A percentile compares a stretch with the other conserved stretches of the same genome.
Conservation (phyloP, 2,113 vertebrate species). For the Pseudopipra pipra region DNA sequence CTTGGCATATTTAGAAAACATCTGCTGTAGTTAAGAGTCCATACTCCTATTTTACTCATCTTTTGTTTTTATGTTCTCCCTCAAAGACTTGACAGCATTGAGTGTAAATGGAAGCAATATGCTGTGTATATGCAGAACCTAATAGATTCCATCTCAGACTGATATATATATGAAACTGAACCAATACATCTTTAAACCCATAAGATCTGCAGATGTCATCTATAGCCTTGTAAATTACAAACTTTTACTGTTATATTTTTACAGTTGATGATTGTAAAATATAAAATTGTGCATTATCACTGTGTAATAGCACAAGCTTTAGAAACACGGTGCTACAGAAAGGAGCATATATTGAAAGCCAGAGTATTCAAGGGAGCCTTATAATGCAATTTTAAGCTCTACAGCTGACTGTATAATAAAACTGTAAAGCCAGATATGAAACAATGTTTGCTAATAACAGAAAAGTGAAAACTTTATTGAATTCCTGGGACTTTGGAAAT, state of each 20-base stretch:
- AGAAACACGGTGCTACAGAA: conserved; percentile 20
- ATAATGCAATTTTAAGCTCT: conserved; percentile 38
- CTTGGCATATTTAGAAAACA: conserved; percentile 30
- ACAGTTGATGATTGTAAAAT: conserved; percentile 59
- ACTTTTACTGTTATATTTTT: conserved; percentile 60
- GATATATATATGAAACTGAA: conserved; percentile 13
- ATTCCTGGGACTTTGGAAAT: conserved; percentile 7
- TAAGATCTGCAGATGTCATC: conserved; percentile 59
- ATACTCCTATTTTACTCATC: not conserved
- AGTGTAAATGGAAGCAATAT: conserved; percentile 46
- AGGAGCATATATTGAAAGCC: conserved; percentile 30
- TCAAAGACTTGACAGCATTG: not conserved
- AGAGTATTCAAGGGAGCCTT: conserved; percentile 39
- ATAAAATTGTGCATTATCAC: conserved; percentile 52
- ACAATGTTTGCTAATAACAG: conserved; percentile 52
- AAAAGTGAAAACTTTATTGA: conserved; percentile 34
- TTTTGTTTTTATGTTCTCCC: conserved; percentile 27
- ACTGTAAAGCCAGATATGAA: conserved; percentile 44
- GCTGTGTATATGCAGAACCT: not conserved
- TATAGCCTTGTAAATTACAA: conserved; percentile 65
- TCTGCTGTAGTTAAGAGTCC: conserved; percentile 35
- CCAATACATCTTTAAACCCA: conserved; percentile 36
- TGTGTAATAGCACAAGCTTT: conserved; percentile 41
- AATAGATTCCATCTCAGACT: conserved; percentile 28
- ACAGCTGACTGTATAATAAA: conserved; percentile 56